phyloP scores from a whole-genome alignment of 2,888 invertebrate species.

The Spicauda simplicius region DNA sequence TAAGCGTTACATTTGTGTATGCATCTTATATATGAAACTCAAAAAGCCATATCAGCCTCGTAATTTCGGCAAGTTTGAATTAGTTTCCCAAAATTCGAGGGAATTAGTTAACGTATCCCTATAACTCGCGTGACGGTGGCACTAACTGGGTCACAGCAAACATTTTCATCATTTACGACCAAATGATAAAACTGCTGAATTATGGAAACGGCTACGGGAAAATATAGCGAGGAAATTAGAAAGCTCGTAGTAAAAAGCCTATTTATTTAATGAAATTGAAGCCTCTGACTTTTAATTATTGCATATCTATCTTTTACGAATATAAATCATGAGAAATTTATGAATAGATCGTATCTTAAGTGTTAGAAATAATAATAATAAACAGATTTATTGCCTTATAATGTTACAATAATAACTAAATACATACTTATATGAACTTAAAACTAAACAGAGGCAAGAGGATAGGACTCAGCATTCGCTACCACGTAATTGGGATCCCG shows the following conservation, averaged over 20 bases:
- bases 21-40: neutral
- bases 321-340: no score
- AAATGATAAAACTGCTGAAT: slow-evolving; percentile 29
- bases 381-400: no score
- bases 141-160: slow-evolving; percentile 31
- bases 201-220: slow-evolving; percentile 10
- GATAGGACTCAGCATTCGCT: no score
- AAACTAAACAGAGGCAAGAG: no score
- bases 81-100: slow-evolving; percentile 20
- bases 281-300: no score
- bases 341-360: no score
- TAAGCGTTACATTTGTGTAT: no score
- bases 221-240: neutral
- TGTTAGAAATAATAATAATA: no score
- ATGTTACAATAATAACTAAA: no score
- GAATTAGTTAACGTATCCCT: slow-evolving; percentile 11
- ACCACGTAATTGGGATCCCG: no score
- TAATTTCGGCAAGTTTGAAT: slow-evolving; percentile 24
- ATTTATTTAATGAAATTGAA: neutral
- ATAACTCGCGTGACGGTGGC: slow-evolving; percentile 30
- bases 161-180: slow-evolving; percentile 34
- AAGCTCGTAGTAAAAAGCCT: neutral
- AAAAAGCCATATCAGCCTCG: neutral
- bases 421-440: no score
- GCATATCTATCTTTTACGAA: no score